Conservation (phyloP, 2,113 vertebrate genomes). For the Psittacus erithacus region DNA sequence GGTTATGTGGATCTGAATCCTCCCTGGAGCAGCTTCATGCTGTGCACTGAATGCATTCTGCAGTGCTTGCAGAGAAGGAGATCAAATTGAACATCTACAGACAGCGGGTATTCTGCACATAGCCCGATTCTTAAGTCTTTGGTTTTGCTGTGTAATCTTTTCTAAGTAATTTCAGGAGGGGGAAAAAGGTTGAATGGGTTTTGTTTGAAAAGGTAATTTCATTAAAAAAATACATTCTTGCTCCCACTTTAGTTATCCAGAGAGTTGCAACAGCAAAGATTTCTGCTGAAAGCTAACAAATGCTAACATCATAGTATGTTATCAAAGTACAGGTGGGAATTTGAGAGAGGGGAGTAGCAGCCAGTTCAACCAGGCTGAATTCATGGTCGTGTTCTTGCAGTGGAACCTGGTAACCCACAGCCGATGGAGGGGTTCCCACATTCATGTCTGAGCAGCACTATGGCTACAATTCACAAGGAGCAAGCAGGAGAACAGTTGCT, state of each 20-base stretch:
- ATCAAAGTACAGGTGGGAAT: neutral
- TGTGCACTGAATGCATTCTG: accelerated
- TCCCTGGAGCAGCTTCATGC: neutral
- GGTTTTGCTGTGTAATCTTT: neutral
- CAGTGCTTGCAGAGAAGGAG: neutral
- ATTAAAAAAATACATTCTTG: neutral
- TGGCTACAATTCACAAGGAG: neutral
- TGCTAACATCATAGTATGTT: neutral
- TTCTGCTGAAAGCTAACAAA: neutral
- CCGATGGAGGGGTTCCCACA: neutral
- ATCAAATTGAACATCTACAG: neutral
- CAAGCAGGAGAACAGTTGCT: neutral
- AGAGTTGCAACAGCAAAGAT: neutral
- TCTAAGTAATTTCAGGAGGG: neutral
- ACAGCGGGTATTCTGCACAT: neutral
- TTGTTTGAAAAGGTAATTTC: neutral
- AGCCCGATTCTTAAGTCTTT: neutral
- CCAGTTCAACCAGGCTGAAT: neutral
- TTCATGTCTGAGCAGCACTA: neutral
- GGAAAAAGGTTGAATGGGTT: neutral
- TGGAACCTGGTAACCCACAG: neutral
- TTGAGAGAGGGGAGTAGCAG: neutral
- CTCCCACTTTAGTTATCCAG: neutral
- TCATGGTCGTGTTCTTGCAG: too few species aligned
- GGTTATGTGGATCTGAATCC: neutral